Evolutionary conservation across 1,140 invertebrate species (phyloP), one percentile per base, ranked within the genome.

Genomic region (silkworm (Bombyx mori)): DNA sequence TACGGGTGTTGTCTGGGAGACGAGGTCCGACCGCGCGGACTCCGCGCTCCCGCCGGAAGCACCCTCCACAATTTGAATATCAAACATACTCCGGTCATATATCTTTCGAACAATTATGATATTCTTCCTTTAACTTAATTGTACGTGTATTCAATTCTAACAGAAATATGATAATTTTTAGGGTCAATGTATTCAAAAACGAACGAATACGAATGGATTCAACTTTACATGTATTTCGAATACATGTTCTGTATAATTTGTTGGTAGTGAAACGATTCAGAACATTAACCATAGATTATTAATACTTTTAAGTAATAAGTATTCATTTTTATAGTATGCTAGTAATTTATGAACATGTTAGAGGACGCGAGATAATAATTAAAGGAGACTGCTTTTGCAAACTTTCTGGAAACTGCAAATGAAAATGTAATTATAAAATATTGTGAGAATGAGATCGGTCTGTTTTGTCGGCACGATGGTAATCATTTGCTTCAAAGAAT

Each of bases 101-200:
- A 81, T 86, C 79, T 85, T 86, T 70, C 66, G 56, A 82, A 81
- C 79, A 79, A 80, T 87, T 87, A 87, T 87, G 75, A 85, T 83
- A 83, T 87, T 82, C 79, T 82, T 83, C 79, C 82, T 84, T 69
- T 73, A 71, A 62, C 71, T 75, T 81, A 77, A 81, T 80, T 61
- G 67, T 66, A 78, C 79, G 77, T 85, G 82, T 59, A 70, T 74
- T 67, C 53, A 67, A 79, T 83, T 52, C 63, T 72, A 75, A 82
- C 66, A 76, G 49, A 64, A 52, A 69, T 70, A 76, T 78, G 73
- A 60, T 69, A 75, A 78, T 73, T 47, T 26, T n/a, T 45, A 35
- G 26, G 63, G 67, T 69, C 68, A 70, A 66, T 65, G 66, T 64
- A 61, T 65, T 65, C 47, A 51, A 44, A 60, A 64, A 69, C 57